These are phyloP conservation scores for Parasteatoda tepidariorum DNA, from an alignment of 1,140 invertebrate species.

Conservation along the genomic window DNA sequence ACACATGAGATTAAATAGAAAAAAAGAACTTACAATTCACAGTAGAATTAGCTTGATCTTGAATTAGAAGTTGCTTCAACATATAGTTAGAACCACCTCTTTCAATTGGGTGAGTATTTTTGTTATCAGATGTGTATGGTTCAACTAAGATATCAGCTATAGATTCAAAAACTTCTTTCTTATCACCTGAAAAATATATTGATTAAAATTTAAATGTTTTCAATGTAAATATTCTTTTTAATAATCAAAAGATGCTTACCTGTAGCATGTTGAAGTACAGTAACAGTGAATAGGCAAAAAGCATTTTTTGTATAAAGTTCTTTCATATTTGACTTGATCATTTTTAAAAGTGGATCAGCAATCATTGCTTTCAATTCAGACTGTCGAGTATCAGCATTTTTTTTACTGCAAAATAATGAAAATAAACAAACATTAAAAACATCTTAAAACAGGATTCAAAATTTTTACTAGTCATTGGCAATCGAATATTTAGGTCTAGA, in stretches of 20 bases:
- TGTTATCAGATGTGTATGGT: slow-evolving; percentile 66
- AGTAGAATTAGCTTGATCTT: slow-evolving; percentile 72
- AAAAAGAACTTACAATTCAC: neutral
- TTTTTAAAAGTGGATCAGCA: slow-evolving; percentile 74
- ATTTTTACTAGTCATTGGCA: neutral
- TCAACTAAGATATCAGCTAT: slow-evolving; percentile 70
- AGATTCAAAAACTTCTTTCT: slow-evolving; percentile 67
- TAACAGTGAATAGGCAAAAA: slow-evolving; percentile 77
- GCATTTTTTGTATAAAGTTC: slow-evolving; percentile 72
- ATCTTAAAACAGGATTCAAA: neutral
- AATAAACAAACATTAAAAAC: neutral
- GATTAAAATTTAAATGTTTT: neutral
- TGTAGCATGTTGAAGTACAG: slow-evolving; percentile 76
- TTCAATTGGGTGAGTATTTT: slow-evolving; percentile 77
- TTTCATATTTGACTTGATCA: slow-evolving; percentile 72
- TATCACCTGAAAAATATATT: slow-evolving; percentile 18
- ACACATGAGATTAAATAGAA: too few species aligned
- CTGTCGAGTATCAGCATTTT: slow-evolving; percentile 77
- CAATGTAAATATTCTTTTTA: neutral
- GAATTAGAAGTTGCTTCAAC: slow-evolving; percentile 81
- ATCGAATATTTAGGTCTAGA: neutral
- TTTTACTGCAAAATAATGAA: slow-evolving; percentile 76
- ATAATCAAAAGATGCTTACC: slow-evolving; percentile 64
- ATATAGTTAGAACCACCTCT: slow-evolving; percentile 82
- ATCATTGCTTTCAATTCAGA: slow-evolving; percentile 80